Conservation (phyloP, 2,797 vertebrate species). For the Loris lydekkerianus region DNA sequence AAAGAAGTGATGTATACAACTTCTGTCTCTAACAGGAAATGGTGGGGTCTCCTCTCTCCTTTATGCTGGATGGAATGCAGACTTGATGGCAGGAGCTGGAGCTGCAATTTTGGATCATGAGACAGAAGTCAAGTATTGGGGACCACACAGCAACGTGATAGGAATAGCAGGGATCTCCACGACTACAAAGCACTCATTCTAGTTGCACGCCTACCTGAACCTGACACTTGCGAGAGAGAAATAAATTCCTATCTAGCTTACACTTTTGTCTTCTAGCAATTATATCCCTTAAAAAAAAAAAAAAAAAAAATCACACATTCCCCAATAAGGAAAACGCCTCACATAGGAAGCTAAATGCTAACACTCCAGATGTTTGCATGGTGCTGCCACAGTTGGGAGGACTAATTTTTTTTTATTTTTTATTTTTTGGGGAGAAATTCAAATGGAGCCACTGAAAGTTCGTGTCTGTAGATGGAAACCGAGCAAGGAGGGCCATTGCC, state of each 20-base stretch:
- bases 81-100: background rate
- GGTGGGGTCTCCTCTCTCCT: too few species aligned
- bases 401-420: background rate
- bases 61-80: background rate
- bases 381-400: background rate
- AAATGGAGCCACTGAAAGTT: background rate
- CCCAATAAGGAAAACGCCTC: background rate
- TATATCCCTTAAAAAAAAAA: background rate
- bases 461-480: background rate
- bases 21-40: background rate
- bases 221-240: background rate
- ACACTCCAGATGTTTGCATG: background rate
- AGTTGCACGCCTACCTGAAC: background rate
- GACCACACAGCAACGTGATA: background rate
- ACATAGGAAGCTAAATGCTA: background rate
- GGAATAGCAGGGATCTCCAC: background rate
- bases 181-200: background rate
- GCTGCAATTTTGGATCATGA: background rate
- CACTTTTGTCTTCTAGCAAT: background rate
- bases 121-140: background rate
- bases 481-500: accelerated
- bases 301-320: background rate
- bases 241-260: background rate
- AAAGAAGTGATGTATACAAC: background rate
- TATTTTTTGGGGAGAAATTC: background rate